Evolutionary conservation across 2,888 invertebrate genomes (phyloP).

Genomic region (Bellardia bayeri): DNA sequence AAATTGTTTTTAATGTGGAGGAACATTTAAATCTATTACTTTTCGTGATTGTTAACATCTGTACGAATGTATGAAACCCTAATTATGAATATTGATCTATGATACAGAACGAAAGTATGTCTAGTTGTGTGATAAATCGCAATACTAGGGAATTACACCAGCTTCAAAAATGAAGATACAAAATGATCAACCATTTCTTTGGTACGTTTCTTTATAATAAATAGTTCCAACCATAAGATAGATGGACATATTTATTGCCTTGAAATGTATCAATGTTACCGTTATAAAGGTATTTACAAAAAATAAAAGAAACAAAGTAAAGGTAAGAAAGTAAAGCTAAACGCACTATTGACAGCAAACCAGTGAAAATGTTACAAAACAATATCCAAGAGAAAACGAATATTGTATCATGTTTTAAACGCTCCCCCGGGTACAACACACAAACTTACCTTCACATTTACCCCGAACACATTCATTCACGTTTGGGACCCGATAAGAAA

Average conservation of each 20-base stretch:
- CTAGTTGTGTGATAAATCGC: no score
- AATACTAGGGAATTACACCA: no score
- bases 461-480: neutral
- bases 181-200: neutral
- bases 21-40: no score
- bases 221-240: slow-evolving; percentile 48
- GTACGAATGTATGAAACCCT: no score
- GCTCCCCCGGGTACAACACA: slow-evolving; percentile 39
- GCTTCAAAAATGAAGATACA: no score
- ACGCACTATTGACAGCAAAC: slow-evolving; percentile 35
- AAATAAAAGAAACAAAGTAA: neutral
- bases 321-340: slow-evolving; percentile 17
- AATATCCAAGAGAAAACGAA: slow-evolving; percentile 38
- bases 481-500: slow-evolving; percentile 18
- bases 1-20: no score
- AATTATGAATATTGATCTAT: no score
- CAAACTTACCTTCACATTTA: neutral
- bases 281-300: slow-evolving; percentile 44
- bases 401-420: slow-evolving; percentile 60
- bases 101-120: no score
- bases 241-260: slow-evolving; percentile 56
- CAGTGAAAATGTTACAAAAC: slow-evolving; percentile 15
- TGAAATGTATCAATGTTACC: slow-evolving; percentile 51
- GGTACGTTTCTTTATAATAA: slow-evolving; percentile 34
- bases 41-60: no score